Evolutionary conservation across 2,888 invertebrate species (phyloP).

Genomic region (Choreutis nemorana): DNA sequence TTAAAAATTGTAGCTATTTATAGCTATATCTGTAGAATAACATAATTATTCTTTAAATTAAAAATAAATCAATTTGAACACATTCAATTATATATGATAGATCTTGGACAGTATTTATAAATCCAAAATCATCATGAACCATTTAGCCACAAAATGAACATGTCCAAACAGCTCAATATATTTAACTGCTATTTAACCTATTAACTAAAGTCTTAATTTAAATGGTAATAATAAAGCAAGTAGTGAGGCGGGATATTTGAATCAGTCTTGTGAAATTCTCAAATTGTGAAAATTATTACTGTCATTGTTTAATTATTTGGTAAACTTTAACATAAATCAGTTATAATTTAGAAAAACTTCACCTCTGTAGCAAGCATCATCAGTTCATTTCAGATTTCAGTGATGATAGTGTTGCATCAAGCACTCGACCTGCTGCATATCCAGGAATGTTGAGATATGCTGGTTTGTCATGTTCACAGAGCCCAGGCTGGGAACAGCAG

Average conservation of each 20-base stretch:
- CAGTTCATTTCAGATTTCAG: constrained; percentile 60
- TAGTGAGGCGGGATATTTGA: constrained; percentile 67
- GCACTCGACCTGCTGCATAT: constrained; percentile 49
- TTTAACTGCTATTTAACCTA: constrained; percentile 42
- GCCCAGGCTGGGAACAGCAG: constrained; percentile 55
- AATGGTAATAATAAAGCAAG: constrained; percentile 67
- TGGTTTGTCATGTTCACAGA: constrained; percentile 62
- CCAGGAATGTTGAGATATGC: constrained; percentile 62
- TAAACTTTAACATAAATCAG: constrained; percentile 50
- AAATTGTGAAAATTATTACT: constrained; percentile 59
- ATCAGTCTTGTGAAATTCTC: constrained; percentile 67
- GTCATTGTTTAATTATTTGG: constrained; percentile 57
- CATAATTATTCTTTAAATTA: constrained; percentile 20
- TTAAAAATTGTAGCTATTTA: constrained; percentile 22
- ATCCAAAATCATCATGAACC: constrained; percentile 4
- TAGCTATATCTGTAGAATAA: constrained; percentile 27
- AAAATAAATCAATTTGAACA: constrained; percentile 34
- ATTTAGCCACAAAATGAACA: constrained; percentile 16
- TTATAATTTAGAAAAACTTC: constrained; percentile 11
- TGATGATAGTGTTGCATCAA: constrained; percentile 56
- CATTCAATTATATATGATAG: constrained; percentile 20
- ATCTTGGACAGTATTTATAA: not conserved
- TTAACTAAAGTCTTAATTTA: constrained; percentile 53
- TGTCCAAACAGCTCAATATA: constrained; percentile 40
- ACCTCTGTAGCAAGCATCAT: constrained; percentile 21